Base-by-base conservation (phyloP, 2,888 invertebrate species). In the Lathronympha strigana region DNA sequence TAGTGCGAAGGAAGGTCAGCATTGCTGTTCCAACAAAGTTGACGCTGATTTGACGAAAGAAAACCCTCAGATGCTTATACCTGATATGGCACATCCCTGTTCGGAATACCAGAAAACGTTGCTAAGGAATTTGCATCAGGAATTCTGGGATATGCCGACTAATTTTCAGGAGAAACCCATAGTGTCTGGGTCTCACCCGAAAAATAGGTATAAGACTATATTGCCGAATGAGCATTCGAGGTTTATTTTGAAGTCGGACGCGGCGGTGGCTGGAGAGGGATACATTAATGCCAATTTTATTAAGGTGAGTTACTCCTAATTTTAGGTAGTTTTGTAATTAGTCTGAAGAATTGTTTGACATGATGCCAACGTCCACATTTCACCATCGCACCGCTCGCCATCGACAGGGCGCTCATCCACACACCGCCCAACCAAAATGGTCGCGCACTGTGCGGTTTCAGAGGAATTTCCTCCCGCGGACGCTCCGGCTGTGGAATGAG, bases 241-340 rank as follows among this genome's bases (percentile, higher is more conserved):
- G 72, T 97, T 98, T 19, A 93, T 95, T 49, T 84, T 98, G 72
- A 83, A 88, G n/a, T 74, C 82, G 0, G 92, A 88, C 3, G 71
- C 73, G n/a, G 93, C 93, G 17, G 84, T 84, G 68, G 82, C 86
- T 43, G 86, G 93, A 5, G 95, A 96, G 80, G 95, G 94, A 67
- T 98, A 98, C 81, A 97, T 98, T 66, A 98, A 98, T 91, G 98
- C 98, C 74, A 98, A 98, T 92, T 98, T 96, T 84, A 96, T 98
- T 73, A 95, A 97, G 93, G 97, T 97, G 78, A 87, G 79, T 9
- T 58, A 38, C 3, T n/a, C 13, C 2, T 49, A 5, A n/a, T n/a
- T 25, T 11, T 15, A 17, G 2, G 2, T 28, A 25, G 2, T 6
- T 47, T 8, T 17, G 15, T n/a, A 38, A 17, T 43, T 2, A 13